Evolutionary conservation across 2,797 vertebrate species (phyloP), one percentile per base, ranked within the genome.

Genomic region (Pelochelys cantorii): DNA sequence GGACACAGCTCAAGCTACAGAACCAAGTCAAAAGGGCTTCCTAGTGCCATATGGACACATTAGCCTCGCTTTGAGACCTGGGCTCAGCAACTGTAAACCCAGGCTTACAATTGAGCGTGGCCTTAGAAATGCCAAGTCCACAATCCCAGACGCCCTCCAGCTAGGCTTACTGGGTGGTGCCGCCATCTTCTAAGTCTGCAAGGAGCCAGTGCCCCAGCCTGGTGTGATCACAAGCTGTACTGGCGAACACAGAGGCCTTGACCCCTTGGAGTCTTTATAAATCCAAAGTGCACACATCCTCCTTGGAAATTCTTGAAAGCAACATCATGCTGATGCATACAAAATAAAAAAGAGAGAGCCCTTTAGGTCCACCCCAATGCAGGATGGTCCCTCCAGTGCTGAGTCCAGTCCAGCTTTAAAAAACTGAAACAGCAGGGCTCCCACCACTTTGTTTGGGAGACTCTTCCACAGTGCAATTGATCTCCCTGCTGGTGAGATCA

Each of bases 371-470:
- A 79, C 52, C 18, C 54, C 81, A 68, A 20, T 1, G 1, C 31
- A 62, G 80, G 37, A 60, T 77, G 34, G 60, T n/a, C 37, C 29
- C 81, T 59, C 54, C 55, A 62, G 80, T 52, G 6, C 83, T 86
- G 0, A 0, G 34, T 34, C 91, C 68, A 20, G 53, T 78, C 83
- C 59, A 75, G 11, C 55, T 83, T 80, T 55, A 71, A 82, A 37
- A 0, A 0, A 52, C 0, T 0, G 0, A 2, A 78, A 60, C 57
- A 78, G 93, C n/a, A 68, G 81, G 56, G 34, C 55, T 0, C 0
- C 57, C 11, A 57, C 65, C 0, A 9, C 79, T 93, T 95, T 84
- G 79, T 93, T 48, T 90, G 95, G 90, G 95, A 95, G 94, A 91
- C 65, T 75, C 0, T 52, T 75, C 74, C 62, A 91, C n/a, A 1